phyloP scores from a whole-genome alignment of 2,113 vertebrate genomes.

The Hippoglossus stenolepis region DNA sequence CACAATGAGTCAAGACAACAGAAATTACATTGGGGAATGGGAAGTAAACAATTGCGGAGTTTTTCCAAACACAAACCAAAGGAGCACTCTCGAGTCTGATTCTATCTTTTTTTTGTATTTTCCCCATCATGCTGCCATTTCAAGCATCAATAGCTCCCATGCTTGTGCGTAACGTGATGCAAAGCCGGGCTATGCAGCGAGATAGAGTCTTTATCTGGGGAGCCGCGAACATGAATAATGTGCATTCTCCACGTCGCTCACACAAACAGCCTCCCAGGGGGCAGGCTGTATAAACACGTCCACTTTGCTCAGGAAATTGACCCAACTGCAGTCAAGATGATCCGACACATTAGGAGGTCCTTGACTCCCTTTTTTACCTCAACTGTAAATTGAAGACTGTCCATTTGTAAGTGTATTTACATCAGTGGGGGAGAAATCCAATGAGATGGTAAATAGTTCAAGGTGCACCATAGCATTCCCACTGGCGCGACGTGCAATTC shows the following conservation, averaged over 20 bases:
- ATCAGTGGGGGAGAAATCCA: conserved; percentile 30
- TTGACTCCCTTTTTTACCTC: conserved; percentile 10
- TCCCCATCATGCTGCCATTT: conserved; percentile 58
- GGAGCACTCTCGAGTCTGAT: conserved; percentile 50
- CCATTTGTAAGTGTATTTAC: conserved; percentile 55
- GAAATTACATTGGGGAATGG: conserved; percentile 47
- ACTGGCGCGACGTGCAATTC: conserved; percentile 38
- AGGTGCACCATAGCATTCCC: conserved; percentile 43
- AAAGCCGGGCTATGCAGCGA: conserved; percentile 50
- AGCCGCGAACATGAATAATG: conserved; percentile 71
- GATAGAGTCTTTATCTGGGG: conserved; percentile 64
- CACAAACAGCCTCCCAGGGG: conserved; percentile 62
- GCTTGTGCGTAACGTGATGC: conserved; percentile 52
- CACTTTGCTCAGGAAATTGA: conserved; percentile 64
- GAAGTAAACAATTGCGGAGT: conserved; percentile 66
- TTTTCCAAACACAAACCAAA: conserved; percentile 61
- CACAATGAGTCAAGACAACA: conserved; percentile 57
- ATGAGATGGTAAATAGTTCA: conserved; percentile 54
- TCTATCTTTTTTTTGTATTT: conserved; percentile 36
- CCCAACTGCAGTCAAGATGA: conserved; percentile 63
- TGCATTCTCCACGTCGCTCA: conserved; percentile 58
- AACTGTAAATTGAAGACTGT: conserved; percentile 44
- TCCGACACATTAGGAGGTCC: conserved; percentile 50
- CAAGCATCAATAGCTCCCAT: conserved; percentile 65
- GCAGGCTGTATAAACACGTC: conserved; percentile 54